phyloP scores from a whole-genome alignment of 2,888 invertebrate species.

The Caenorhabditis japonica region DNA sequence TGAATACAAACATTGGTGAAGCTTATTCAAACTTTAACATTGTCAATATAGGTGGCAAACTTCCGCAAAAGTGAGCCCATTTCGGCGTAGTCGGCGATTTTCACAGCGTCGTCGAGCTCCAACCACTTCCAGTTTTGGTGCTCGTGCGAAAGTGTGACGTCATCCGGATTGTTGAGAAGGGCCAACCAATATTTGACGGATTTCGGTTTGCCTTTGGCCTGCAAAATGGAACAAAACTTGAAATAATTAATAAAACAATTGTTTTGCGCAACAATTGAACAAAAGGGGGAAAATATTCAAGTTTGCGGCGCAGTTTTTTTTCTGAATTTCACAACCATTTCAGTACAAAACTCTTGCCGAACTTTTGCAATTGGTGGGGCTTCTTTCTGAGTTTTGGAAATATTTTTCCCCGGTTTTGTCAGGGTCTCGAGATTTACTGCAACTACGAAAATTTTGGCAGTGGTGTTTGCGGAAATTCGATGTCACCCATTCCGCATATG shows the following conservation, averaged over 20 bases:
- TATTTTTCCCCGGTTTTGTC: too few relatives aligned
- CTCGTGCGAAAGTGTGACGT: conserved; percentile 56
- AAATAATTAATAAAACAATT: not conserved
- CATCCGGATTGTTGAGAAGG: conserved; percentile 61
- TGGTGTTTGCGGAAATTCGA: too few relatives aligned
- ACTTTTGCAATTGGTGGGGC: too few relatives aligned
- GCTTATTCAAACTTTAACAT: not conserved
- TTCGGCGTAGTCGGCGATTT: conserved; percentile 68
- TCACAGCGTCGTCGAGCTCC: conserved; percentile 68
- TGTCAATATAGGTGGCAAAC: conserved; percentile 20
- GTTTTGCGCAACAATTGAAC: not conserved
- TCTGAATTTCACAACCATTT: too few relatives aligned
- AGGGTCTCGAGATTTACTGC: too few relatives aligned
- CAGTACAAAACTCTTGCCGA: too few relatives aligned
- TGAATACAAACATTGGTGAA: not conserved
- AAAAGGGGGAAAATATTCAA: too few relatives aligned
- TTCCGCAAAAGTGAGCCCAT: conserved; percentile 67
- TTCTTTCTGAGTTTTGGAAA: too few relatives aligned
- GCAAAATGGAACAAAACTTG: conserved; percentile 1
- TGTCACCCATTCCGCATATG: too few relatives aligned
- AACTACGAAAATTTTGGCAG: too few relatives aligned
- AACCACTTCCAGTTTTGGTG: conserved; percentile 68
- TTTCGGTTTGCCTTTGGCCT: conserved; percentile 61
- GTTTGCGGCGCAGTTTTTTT: too few relatives aligned
- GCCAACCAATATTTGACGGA: conserved; percentile 75